Conservation (phyloP, 2,113 vertebrate genomes). For the Connochaetes taurinus region DNA sequence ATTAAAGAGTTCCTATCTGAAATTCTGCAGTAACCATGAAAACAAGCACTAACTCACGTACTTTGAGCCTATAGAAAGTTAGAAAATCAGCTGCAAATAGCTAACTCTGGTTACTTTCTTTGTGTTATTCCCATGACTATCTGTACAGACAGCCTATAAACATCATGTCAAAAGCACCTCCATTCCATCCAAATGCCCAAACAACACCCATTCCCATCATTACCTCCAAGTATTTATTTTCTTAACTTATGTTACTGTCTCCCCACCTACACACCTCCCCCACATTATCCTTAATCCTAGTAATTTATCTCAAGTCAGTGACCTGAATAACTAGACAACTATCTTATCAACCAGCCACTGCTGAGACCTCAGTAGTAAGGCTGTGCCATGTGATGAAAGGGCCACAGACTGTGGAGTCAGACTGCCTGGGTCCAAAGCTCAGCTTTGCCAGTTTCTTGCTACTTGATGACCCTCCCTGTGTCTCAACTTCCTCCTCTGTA, state of each 20-base stretch:
- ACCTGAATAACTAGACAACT: background rate
- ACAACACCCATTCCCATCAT: background rate
- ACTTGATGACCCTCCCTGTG: background rate
- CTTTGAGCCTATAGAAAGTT: background rate
- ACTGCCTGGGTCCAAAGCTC: background rate
- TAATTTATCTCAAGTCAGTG: background rate
- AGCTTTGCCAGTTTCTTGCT: background rate
- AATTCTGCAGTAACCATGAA: constrained; percentile 35
- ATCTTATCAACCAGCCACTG: background rate
- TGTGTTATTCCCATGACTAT: background rate
- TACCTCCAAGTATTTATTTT: background rate
- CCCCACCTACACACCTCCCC: background rate
- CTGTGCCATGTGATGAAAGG: background rate
- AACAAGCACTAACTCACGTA: constrained; percentile 17
- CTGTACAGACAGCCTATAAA: background rate
- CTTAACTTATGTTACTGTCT: background rate
- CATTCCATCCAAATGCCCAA: background rate
- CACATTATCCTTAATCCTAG: background rate
- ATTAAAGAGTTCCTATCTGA: constrained; percentile 35
- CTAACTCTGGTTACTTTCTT: background rate
- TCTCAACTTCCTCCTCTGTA: background rate
- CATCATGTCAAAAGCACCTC: background rate
- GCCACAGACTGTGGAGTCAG: background rate
- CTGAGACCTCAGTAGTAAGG: background rate
- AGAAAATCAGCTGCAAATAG: background rate